Evolutionary conservation across 1,140 invertebrate species (phyloP), one percentile per base, ranked within the genome.

Genomic region (Zaprionus camerounensis): DNA sequence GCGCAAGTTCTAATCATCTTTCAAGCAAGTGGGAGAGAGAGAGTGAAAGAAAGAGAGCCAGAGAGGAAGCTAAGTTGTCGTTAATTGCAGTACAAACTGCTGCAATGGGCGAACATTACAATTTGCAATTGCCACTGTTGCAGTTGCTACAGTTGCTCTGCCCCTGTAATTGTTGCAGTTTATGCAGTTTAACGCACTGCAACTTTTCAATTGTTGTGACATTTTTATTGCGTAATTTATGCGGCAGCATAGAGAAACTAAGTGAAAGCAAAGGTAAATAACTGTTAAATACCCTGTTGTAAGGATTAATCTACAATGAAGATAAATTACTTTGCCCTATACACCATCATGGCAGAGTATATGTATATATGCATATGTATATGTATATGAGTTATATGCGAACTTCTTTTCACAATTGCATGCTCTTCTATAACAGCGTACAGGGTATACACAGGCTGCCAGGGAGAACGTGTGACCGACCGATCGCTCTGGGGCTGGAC

Each of bases 171-270:
- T 78, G 76, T 69, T 74, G 71, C 71, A 78, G 38, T 70, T 78
- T 74, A 74, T 78, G 76, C 76, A 78, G 71, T 69, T 69, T 61
- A 74, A 78, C 76, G 76, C 65, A 69, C 71, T 59, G 44, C 58
- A 78, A 69, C 71, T 69, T 74, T 78, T 63, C 71, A 75, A 75
- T 75, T 78, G 76, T 76, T 75, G 76, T 71, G 71, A 70, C 71
- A 75, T 70, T 78, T 78, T 75, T 78, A 78, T 78, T 78, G 72
- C 66, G 49, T 70, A 78, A 78, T 78, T 78, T 78, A 78, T 70
- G 65, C 76, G 53, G 36, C 59, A 24, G 44, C 68, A 71, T 61
- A 53, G 56, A 46, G 44, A 20, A 26, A 31, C 2, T 9, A 28
- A 28, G 31, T 13, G 56, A 20, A 22, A 58, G n/a, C 7, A 20